Base-by-base conservation (phyloP, 2,888 invertebrate genomes). In the Theretra japonica region DNA sequence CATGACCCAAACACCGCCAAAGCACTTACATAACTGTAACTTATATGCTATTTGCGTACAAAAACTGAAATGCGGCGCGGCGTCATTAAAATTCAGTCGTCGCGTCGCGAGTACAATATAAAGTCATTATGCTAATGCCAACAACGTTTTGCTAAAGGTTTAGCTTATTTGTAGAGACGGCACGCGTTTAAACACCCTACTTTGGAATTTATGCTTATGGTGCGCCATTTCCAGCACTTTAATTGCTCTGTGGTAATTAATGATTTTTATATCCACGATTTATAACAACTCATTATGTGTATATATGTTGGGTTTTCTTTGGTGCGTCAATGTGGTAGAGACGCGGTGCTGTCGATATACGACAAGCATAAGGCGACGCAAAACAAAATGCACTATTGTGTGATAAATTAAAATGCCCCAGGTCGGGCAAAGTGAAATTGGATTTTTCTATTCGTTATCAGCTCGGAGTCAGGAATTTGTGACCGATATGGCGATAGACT, bases 51-150 rank as follows among this genome's bases (percentile, higher is more conserved):
- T 30, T 19, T 59, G 25, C 41, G 21, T 23, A 65, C 8, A 60
- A 77, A 79, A 82, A 79, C 79, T 78, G 80, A 81, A 83, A 82
- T 82, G 79, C 79, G 76, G 79, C 80, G 77, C 78, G 73, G 85
- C 79, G 81, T 80, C 89, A 91, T 93, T 93, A 91, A 92, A 90
- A 94, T 93, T 91, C 92, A 80, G 86, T 80, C 82, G 83, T 84
- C 87, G 87, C 83, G 82, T 53, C n/a, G 23, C 70, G 70, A 71
- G 70, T 62, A 65, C 70, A 65, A 71, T 71, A 94, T 93, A 91
- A 92, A 93, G 93, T 92, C 90, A 93, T 94, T 93, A 93, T 93
- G 93, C 87, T 93, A 93, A 93, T 93, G 86, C 78, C 77, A 74
- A 73, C 79, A 82, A 86, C 79, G 85, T 92, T 91, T 88, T 89